phyloP scores from a whole-genome alignment of 2,888 invertebrate species.

The Rhimphoctona megacephalus region DNA sequence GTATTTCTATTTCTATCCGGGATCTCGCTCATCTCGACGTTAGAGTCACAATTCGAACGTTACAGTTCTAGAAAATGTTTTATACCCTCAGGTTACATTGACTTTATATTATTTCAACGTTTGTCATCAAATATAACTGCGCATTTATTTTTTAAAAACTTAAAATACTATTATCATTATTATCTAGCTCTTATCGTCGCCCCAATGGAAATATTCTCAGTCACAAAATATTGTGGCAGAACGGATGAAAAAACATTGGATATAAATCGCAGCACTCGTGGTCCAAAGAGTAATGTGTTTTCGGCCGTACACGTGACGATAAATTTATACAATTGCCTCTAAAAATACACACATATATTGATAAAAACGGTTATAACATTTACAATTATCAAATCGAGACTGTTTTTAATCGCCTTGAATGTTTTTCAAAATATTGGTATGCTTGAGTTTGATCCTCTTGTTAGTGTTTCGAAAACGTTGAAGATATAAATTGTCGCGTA shows the following conservation, averaged over 20 bases:
- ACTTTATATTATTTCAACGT: background rate
- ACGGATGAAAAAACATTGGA: background rate
- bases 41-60: conserved; percentile 23
- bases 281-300: background rate
- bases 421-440: no score
- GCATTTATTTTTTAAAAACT: background rate
- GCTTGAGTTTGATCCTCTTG: no score
- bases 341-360: background rate
- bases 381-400: background rate
- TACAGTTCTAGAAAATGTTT: conserved; percentile 29
- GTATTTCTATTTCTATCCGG: conserved; percentile 61
- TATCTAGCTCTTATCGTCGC: background rate
- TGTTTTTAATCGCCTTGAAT: background rate
- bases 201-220: background rate
- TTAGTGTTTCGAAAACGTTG: no score
- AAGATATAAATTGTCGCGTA: background rate
- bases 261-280: background rate
- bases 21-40: conserved; percentile 37
- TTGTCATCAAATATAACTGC: background rate
- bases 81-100: background rate
- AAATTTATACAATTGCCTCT: background rate
- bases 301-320: background rate
- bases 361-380: background rate
- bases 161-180: background rate
- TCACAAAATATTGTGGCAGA: background rate